Base-by-base conservation (phyloP, 1,140 invertebrate species). In the Neodiprion virginianus region DNA sequence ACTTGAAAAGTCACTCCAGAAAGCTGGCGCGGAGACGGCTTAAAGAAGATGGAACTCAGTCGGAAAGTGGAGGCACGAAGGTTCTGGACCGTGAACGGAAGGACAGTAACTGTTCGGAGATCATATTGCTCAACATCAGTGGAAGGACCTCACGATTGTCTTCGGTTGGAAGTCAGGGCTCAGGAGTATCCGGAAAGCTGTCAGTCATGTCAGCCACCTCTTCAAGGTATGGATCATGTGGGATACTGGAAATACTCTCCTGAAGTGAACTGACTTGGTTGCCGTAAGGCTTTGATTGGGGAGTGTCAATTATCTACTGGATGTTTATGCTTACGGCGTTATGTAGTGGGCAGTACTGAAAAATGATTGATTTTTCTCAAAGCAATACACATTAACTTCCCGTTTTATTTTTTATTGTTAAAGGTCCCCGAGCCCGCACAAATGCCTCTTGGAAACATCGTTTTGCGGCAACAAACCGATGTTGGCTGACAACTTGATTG, bases 371-470 rank as follows among this genome's bases (percentile, higher is more conserved):
- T 61, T 48, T 68, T 67, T 76, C 65, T 47, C n/a, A 8, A 23
- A 70, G 49, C 47, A 48, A 40, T 40, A 70, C 5, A 28, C 11
- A 23, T 40, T 3, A 40, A 40, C 2, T 40, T 40, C 2, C 5
- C 7, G 47, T 49, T 74, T 67, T 67, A 69, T 71, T 73, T 17
- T 50, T 48, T 70, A 11, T 76, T 75, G 89, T 8, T 92, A 90
- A 9, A 91, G 95, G 72, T 96, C 95, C 9, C 95, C 95, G 0
- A 96, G 95, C 48, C 96, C 96, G 7, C 95, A 96, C 87, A 94
- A 94, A 86, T 96, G 96, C 91, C 87, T 96, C 23, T 89, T 96
- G 23, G 95, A 96, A 87, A 97, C 95, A 0, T 96, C 95, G 0
- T 97, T 97, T 83, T 96, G 95, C 82, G 96, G 96, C 0, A 93